Conservation (phyloP, 2,888 invertebrate species). For the Ischnura elegans region DNA sequence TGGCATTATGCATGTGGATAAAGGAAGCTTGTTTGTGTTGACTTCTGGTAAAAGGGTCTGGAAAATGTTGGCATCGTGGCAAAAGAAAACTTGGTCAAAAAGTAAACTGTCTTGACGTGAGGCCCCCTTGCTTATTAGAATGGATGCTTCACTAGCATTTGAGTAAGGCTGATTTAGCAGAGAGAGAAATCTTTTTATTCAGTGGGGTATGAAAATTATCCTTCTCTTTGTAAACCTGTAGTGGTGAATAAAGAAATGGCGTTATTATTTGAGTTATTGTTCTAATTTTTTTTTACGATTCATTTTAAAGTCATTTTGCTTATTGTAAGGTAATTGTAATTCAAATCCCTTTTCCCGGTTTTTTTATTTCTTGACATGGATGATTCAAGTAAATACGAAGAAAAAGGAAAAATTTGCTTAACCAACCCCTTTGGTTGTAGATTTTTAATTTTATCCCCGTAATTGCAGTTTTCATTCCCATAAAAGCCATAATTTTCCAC, state of each 20-base stretch:
- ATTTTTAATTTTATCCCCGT: not conserved
- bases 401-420: too few relatives aligned
- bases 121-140: not conserved
- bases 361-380: too few relatives aligned
- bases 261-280: not conserved
- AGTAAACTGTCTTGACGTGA: not conserved
- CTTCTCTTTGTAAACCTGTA: not conserved
- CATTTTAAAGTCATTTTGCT: not conserved
- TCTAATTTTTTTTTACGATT: not conserved
- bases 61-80: slow-evolving; percentile 57
- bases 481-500: slow-evolving; percentile 8
- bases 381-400: too few relatives aligned
- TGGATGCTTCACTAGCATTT: not conserved
- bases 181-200: not conserved
- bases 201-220: not conserved
- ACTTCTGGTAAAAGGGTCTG: not conserved
- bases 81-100: not conserved
- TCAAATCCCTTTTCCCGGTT: too few relatives aligned
- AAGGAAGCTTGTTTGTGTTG: slow-evolving; percentile 61
- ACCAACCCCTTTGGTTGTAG: too few relatives aligned
- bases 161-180: not conserved
- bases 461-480: not conserved
- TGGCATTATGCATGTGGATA: slow-evolving; percentile 59
- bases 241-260: not conserved
- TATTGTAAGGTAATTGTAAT: too few relatives aligned